These are phyloP conservation scores for Eulimnadia texana DNA, from an alignment of 1,140 invertebrate species.

Conservation along the genomic window DNA sequence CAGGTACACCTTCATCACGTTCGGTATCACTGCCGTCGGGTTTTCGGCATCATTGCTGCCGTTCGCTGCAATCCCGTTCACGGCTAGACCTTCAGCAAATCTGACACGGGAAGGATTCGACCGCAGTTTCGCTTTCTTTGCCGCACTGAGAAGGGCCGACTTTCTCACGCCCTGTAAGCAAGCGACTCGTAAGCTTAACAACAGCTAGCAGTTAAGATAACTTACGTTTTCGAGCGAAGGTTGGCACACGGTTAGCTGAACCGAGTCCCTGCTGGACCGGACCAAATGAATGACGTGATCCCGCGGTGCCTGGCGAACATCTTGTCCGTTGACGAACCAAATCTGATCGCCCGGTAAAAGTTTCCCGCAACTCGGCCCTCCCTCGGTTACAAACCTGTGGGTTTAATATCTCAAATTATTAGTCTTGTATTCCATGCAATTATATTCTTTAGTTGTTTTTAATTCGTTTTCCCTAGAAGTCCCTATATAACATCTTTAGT, in stretches of 20 bases:
- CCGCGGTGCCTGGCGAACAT: slow-evolving; percentile 63
- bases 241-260: slow-evolving; percentile 65
- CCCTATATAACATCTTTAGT: too few relatives aligned
- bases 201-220: slow-evolving; percentile 8
- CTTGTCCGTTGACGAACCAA: slow-evolving; percentile 72
- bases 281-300: slow-evolving; percentile 82
- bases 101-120: slow-evolving; percentile 67
- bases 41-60: slow-evolving; percentile 36
- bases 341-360: slow-evolving; percentile 81
- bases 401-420: slow-evolving; percentile 17
- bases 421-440: neutral
- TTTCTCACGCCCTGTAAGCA: slow-evolving; percentile 33
- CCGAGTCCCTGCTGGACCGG: slow-evolving; percentile 55
- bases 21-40: slow-evolving; percentile 73
- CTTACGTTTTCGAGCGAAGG: slow-evolving; percentile 54
- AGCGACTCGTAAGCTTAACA: neutral
- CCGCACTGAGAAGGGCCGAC: slow-evolving; percentile 68
- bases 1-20: slow-evolving; percentile 79
- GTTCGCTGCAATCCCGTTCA: slow-evolving; percentile 50
- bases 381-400: slow-evolving; percentile 54
- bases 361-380: slow-evolving; percentile 75
- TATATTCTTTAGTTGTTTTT: too few relatives aligned
- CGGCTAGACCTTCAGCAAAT: slow-evolving; percentile 73
- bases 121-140: slow-evolving; percentile 64
- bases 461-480: too few relatives aligned